Base-by-base conservation (phyloP, 2,113 vertebrate genomes). In the Indri indri region DNA sequence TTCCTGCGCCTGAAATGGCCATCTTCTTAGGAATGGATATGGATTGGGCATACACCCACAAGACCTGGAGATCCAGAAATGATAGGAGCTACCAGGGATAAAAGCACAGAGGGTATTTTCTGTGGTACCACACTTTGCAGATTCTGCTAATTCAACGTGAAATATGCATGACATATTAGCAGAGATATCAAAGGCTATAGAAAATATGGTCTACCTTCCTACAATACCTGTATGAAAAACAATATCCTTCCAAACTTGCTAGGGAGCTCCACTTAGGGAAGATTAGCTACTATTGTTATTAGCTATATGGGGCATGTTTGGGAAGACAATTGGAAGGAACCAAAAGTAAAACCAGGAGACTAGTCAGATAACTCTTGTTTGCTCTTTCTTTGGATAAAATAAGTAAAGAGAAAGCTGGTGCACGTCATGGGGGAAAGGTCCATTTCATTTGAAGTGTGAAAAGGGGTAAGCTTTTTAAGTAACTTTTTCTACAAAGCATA, bases 131-230 rank as follows among this genome's bases (percentile, higher is more conserved):
- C n/a, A 73, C 13, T 65, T 65, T 93, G 34, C 16, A 86, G 16
- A 71, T 65, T 86, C 22, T 79, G 59, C 14, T 86, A 96, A 94
- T 90, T 90, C 65, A 74, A 17, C 57, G 8, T 59, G n/a, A 94
- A 68, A 89, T 73, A 70, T 85, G 7, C 17, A 81, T 66, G 34
- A 59, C 37, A 47, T 40, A 88, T 66, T 85, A 79, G 11, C 40
- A 90, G 65, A 94, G 42, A n/a, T 50, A 68, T 63, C 6, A 90
- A 90, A 83, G 30, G 40, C 84, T 77, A 17, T 81, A 85, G 57
- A 94, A 92, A 90, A 92, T 22, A 66, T 61, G 32, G 40, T 61
- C 57, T 79, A 82, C 20, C 30, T 91, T 73, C 32, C 14, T 32
- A 76, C 6, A 88, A 63, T 80, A 74, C 13, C 79, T 80, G 10